Conservation (phyloP, 64 coral and sea anemone genomes). For the Dendrophyllia cribrosa region DNA sequence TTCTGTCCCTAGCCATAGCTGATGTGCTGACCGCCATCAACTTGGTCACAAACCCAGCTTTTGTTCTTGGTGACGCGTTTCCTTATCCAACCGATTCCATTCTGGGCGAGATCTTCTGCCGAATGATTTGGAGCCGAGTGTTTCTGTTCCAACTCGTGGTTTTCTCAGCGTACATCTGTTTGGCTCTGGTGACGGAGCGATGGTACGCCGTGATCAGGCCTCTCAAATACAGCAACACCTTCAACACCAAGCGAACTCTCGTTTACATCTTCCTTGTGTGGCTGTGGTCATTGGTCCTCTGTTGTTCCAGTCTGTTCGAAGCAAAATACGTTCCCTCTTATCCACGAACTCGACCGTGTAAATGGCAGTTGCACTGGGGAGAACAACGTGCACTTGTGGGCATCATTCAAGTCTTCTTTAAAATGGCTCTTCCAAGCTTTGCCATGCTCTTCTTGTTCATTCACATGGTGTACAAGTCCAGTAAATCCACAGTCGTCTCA, state of each 20-base stretch:
- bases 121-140: slow-evolving; percentile 29
- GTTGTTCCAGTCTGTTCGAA: neutral
- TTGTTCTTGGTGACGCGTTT: slow-evolving; percentile 39
- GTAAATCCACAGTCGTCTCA: neutral
- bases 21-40: slow-evolving; percentile 41
- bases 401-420: neutral
- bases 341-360: neutral
- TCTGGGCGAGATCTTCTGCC: slow-evolving; percentile 19
- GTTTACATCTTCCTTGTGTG: slow-evolving; percentile 13
- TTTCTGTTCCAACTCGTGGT: slow-evolving; percentile 39
- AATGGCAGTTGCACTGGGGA: neutral
- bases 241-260: slow-evolving; percentile 18
- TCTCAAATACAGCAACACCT: slow-evolving; percentile 11
- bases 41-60: slow-evolving; percentile 19
- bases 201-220: slow-evolving; percentile 67
- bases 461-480: slow-evolving; percentile 43
- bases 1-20: slow-evolving; percentile 22
- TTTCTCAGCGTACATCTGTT: slow-evolving; percentile 45
- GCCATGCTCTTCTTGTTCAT: slow-evolving; percentile 39
- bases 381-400: neutral
- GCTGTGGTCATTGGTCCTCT: neutral
- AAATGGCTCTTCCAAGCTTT: neutral
- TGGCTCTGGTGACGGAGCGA: slow-evolving; percentile 53
- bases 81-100: slow-evolving; percentile 34
- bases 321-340: neutral